Conservation (phyloP, 2,797 vertebrate genomes). For the Dendrocincla tyrannina region DNA sequence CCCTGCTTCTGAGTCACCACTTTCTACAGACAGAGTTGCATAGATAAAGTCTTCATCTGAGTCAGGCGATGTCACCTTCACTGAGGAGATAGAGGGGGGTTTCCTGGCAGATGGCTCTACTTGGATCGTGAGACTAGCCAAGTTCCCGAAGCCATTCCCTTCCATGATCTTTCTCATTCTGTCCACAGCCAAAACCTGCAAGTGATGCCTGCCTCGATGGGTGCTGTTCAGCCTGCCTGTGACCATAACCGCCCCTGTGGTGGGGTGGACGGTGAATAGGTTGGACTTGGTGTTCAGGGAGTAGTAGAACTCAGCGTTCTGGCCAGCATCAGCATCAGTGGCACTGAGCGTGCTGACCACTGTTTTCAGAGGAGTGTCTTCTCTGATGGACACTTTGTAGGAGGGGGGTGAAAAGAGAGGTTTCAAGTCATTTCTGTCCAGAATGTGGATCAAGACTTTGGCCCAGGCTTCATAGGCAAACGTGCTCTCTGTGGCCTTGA, state of each 20-base stretch:
- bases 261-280: conserved; percentile 88
- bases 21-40: conserved; percentile 80
- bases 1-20: conserved; percentile 71
- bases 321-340: conserved; percentile 91
- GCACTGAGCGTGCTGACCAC: conserved; percentile 88
- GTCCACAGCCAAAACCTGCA: conserved; percentile 92
- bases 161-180: conserved; percentile 90
- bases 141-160: conserved; percentile 88
- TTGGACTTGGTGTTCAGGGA: conserved; percentile 84
- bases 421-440: conserved; percentile 95
- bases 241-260: conserved; percentile 86
- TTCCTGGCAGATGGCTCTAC: conserved; percentile 80
- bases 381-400: conserved; percentile 85
- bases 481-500: conserved; percentile 86
- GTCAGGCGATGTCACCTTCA: conserved; percentile 56
- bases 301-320: conserved; percentile 93
- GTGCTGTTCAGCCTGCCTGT: conserved; percentile 84
- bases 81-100: conserved; percentile 76
- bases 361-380: conserved; percentile 84
- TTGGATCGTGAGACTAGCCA: conserved; percentile 82
- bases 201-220: conserved; percentile 80
- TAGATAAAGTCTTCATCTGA: conserved; percentile 73
- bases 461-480: conserved; percentile 81
- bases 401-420: conserved; percentile 96
- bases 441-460: conserved; percentile 87